Conservation (phyloP, 2,113 vertebrate genomes). For the Arothron firmamentum region DNA sequence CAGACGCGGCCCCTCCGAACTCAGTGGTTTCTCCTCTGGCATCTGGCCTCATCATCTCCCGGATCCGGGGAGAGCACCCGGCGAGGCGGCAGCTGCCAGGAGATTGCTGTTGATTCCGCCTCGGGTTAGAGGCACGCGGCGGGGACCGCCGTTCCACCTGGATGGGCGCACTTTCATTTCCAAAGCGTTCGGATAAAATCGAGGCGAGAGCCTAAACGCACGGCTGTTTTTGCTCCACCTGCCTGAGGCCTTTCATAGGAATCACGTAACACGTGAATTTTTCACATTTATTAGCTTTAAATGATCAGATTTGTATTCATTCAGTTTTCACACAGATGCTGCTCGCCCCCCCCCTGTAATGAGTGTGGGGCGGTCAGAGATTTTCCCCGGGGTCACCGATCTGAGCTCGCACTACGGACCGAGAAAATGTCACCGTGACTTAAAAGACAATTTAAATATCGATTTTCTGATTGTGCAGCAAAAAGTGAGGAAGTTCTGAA, state of each 20-base stretch:
- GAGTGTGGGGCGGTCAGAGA: too few species aligned
- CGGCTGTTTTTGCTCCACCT: not conserved
- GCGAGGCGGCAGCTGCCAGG: conserved; percentile 25
- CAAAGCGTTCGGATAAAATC: conserved; percentile 1
- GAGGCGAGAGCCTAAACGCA: not conserved
- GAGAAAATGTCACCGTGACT: too few species aligned
- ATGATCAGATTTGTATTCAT: not conserved
- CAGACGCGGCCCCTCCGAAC: not conserved
- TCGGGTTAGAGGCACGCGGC: conserved; percentile 7
- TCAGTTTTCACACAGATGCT: too few species aligned
- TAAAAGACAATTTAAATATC: too few species aligned
- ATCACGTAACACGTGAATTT: not conserved
- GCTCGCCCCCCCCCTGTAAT: too few species aligned
- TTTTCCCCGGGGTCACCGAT: too few species aligned
- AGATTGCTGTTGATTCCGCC: conserved; percentile 20
- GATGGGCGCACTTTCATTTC: not conserved
- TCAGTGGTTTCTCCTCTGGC: conserved; percentile 10
- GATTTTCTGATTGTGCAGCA: too few species aligned
- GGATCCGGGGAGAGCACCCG: conserved; percentile 6
- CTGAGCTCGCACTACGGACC: too few species aligned
- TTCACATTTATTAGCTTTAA: not conserved
- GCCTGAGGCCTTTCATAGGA: not conserved
- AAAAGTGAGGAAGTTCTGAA: too few species aligned
- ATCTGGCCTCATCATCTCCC: conserved; percentile 13
- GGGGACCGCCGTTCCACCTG: not conserved